A percentile compares a stretch with the other conserved stretches of the same genome.
phyloP scores from a whole-genome alignment of 2,797 vertebrate genomes.

The Phaenicophaeus curvirostris region DNA sequence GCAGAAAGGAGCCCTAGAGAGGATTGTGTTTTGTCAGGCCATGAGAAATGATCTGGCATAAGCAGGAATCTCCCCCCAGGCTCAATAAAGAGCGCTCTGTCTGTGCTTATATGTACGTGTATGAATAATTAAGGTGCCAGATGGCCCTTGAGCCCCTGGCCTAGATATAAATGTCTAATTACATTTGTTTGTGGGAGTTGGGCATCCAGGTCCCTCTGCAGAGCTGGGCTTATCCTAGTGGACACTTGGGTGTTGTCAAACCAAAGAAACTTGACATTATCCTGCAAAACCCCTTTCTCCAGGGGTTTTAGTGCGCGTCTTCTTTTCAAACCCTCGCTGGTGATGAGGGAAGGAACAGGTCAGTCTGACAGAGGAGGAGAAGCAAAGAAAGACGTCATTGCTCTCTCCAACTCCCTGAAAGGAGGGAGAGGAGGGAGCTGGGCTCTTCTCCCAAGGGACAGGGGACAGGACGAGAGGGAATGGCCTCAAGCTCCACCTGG shows the following conservation, averaged over 20 bases:
- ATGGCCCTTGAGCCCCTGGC: conserved; percentile 57
- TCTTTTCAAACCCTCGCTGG: neutral
- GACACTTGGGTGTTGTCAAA: neutral
- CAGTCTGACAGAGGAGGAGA: neutral
- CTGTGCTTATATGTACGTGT: neutral
- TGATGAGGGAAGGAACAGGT: rapidly evolving
- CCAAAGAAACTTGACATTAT: neutral
- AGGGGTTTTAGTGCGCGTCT: neutral
- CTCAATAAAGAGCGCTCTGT: neutral
- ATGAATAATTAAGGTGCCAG: conserved; percentile 58
- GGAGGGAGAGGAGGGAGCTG: too few species aligned
- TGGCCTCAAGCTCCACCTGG: too few species aligned
- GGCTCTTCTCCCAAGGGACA: too few species aligned
- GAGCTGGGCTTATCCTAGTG: neutral
- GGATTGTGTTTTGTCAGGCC: neutral
- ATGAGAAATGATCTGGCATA: neutral
- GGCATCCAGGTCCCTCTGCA: neutral
- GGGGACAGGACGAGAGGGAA: too few species aligned
- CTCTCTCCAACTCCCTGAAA: too few species aligned
- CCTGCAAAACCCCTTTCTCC: neutral
- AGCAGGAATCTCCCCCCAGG: neutral
- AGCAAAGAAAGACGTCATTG: too few species aligned
- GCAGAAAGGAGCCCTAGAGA: neutral
- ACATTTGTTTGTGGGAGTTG: neutral
- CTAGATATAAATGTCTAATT: conserved; percentile 28